A percentile compares a stretch with the other conserved stretches of the same genome.
These are phyloP conservation scores for Sitodiplosis mosellana DNA, from an alignment of 1,140 invertebrate genomes.

Conservation along the genomic window DNA sequence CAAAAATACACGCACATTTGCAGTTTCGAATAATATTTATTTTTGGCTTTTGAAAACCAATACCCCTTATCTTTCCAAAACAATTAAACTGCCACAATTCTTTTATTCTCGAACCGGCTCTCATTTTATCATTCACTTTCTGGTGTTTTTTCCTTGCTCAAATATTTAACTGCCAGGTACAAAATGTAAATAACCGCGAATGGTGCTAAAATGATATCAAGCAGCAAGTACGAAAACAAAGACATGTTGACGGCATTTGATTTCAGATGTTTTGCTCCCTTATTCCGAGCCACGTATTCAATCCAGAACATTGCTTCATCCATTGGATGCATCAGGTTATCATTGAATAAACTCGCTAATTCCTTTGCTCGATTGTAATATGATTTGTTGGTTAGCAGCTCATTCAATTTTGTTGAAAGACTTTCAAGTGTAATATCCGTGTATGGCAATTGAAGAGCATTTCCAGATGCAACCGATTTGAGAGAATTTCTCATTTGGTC, in stretches of 20 bases:
- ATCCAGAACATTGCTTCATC: constrained; percentile 40
- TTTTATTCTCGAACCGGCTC: no score
- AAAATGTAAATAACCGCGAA: background rate
- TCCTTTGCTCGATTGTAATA: constrained; percentile 23
- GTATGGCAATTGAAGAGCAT: constrained; percentile 8
- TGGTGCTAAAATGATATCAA: background rate
- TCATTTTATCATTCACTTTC: no score
- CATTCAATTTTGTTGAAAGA: constrained; percentile 21
- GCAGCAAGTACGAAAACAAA: constrained; percentile 16
- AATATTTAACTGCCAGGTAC: no score
- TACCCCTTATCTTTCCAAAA: no score
- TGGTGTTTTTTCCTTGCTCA: no score
- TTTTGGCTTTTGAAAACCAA: no score
- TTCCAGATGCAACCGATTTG: background rate
- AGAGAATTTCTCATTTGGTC: constrained; percentile 28
- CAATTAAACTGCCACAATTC: no score
- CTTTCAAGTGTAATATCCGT: constrained; percentile 17
- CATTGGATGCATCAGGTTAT: constrained; percentile 29
- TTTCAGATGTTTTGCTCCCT: constrained; percentile 33
- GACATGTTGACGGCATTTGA: constrained; percentile 33
- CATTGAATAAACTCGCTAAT: constrained; percentile 29
- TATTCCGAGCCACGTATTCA: constrained; percentile 38
- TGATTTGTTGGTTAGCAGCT: constrained; percentile 25
- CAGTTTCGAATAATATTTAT: no score
- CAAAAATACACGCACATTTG: no score